A percentile compares a stretch with the other conserved stretches of the same genome.
Evolutionary conservation across 1,140 invertebrate species (phyloP).

Genomic region (Stegodyphus dumicola): DNA sequence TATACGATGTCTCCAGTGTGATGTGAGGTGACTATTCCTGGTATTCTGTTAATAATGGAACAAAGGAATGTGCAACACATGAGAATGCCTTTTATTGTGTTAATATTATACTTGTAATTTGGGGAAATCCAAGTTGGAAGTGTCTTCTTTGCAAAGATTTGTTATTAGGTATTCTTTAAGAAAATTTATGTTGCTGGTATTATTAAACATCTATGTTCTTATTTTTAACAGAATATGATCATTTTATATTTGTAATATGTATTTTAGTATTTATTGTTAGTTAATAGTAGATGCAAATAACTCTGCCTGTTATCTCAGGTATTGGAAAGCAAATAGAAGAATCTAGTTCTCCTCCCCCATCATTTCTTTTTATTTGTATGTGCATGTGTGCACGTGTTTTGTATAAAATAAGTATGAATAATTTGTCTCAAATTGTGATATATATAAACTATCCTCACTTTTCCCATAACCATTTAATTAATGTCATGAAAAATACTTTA

Average conservation of each 20-base stretch:
- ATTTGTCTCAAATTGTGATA: not conserved
- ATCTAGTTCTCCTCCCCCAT: not conserved
- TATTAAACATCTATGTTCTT: slow-evolving; percentile 16
- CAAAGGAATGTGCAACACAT: not conserved
- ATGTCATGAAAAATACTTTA: not conserved
- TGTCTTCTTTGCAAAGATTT: not conserved
- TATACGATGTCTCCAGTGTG: slow-evolving; percentile 50
- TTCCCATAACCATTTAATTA: not conserved
- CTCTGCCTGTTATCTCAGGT: slow-evolving; percentile 22
- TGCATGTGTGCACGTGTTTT: not conserved
- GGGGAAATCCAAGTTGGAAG: not conserved
- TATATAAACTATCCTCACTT: not conserved
- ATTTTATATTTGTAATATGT: slow-evolving; percentile 11
- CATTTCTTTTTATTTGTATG: not conserved
- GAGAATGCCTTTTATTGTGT: not conserved
- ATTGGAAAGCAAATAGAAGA: not conserved
- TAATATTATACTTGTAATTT: not conserved
- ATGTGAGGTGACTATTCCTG: slow-evolving; percentile 11
- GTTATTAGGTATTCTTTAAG: not conserved
- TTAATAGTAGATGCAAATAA: slow-evolving; percentile 19
- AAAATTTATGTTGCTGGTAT: not conserved
- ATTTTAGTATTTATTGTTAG: slow-evolving; percentile 59
- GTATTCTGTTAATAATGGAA: not conserved
- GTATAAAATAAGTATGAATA: too few relatives aligned
- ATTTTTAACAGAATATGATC: not conserved